A percentile compares a stretch with the other conserved stretches of the same genome.
Evolutionary conservation across 2,888 invertebrate species (phyloP).

Genomic region (Malthinus flaveolus): DNA sequence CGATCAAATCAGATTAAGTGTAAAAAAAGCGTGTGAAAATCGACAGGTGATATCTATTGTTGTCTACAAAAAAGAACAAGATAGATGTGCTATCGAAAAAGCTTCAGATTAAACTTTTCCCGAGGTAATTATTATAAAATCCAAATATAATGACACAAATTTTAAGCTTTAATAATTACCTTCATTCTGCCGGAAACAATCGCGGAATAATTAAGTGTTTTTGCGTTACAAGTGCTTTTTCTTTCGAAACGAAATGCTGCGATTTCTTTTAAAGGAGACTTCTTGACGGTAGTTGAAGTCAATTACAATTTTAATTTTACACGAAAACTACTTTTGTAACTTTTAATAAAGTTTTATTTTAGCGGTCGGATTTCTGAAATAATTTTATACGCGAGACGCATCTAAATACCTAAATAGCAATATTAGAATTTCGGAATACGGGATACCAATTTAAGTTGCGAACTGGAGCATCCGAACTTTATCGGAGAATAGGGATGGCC

Average conservation of each 20-base stretch:
- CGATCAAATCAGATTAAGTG: slow-evolving; percentile 27
- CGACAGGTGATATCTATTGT: slow-evolving; percentile 28
- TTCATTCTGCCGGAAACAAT: slow-evolving; percentile 18
- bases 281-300: slow-evolving; percentile 33
- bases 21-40: slow-evolving; percentile 27
- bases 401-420: too few species aligned
- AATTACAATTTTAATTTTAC: slow-evolving; percentile 39
- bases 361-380: neutral
- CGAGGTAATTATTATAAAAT: slow-evolving; percentile 13
- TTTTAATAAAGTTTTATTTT: slow-evolving; percentile 36
- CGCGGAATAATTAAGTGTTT: neutral
- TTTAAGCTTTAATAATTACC: slow-evolving; percentile 32
- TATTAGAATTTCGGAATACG: neutral
- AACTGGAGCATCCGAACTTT: too few species aligned
- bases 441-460: neutral
- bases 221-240: slow-evolving; percentile 4
- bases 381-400: neutral
- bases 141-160: slow-evolving; percentile 1
- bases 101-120: slow-evolving; percentile 6
- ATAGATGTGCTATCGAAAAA: slow-evolving; percentile 23
- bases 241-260: slow-evolving; percentile 36
- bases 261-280: slow-evolving; percentile 32
- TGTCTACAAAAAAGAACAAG: slow-evolving; percentile 19
- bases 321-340: slow-evolving; percentile 28
- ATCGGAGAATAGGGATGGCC: too few species aligned